Percentiles rank a stretch among this genome's conserved stretches.
Conservation (phyloP, 2,113 vertebrate genomes). For the Chamaetylas fuelleborni region DNA sequence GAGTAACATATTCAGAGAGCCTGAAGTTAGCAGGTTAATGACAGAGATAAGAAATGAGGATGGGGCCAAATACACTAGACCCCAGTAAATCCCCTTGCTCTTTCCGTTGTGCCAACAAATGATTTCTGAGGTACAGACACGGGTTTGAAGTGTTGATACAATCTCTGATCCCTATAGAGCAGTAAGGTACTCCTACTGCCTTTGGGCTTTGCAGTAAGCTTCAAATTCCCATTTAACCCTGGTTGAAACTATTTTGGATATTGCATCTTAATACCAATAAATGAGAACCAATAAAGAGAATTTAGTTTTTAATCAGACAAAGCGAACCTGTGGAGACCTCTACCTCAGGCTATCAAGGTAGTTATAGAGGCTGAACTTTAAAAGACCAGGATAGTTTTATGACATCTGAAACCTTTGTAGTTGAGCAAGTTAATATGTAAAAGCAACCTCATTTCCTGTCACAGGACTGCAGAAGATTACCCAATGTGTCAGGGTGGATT, state of each 20-base stretch:
- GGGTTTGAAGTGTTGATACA: not conserved
- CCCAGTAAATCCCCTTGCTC: not conserved
- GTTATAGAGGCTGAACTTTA: constrained; percentile 14
- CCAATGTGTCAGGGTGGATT: not conserved
- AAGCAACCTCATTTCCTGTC: not conserved
- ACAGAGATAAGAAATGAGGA: not conserved
- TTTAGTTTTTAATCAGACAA: not conserved
- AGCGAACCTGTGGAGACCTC: not conserved
- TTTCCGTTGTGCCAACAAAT: not conserved
- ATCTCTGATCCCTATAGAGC: not conserved
- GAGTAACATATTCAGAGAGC: not conserved
- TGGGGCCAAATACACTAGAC: not conserved
- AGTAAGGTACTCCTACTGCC: not conserved
- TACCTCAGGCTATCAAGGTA: not conserved
- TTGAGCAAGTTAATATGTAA: not conserved
- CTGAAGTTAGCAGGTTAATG: not conserved
- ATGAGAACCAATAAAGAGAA: constrained; percentile 8
- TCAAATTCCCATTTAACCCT: not conserved
- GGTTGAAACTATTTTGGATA: not conserved
- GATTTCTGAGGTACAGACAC: not conserved
- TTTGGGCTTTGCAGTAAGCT: not conserved
- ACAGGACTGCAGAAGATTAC: not conserved
- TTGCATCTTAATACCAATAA: not conserved
- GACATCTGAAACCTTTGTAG: not conserved
- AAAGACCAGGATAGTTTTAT: constrained; percentile 4